Conservation (phyloP, 2,113 vertebrate genomes). For the Coptodon rendalli region DNA sequence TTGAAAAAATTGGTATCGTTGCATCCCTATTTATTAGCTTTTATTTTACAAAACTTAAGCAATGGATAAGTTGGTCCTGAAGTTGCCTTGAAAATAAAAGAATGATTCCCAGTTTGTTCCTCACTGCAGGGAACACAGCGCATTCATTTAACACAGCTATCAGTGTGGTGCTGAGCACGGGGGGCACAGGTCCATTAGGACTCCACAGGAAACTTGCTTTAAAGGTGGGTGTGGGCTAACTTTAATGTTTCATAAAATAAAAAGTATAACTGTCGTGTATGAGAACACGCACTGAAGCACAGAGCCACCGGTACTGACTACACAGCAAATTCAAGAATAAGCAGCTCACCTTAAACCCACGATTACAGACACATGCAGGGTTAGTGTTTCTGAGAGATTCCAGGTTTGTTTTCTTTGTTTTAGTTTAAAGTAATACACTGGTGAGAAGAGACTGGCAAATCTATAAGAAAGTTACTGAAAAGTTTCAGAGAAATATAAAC, state of each 20-base stretch:
- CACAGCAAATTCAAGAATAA: not conserved
- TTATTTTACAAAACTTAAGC: not conserved
- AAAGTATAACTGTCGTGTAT: not conserved
- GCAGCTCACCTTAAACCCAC: not conserved
- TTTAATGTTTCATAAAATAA: not conserved
- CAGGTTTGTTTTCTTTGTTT: not conserved
- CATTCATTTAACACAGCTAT: fast-evolving
- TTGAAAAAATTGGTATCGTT: too few species aligned
- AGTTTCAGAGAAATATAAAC: not conserved
- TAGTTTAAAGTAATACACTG: not conserved
- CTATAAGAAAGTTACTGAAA: fast-evolving
- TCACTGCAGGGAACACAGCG: not conserved
- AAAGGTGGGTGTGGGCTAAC: not conserved
- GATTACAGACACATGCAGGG: not conserved
- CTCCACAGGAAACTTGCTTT: not conserved
- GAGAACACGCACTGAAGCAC: not conserved
- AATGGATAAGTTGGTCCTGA: not conserved
- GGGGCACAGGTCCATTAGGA: not conserved
- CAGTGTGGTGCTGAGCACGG: not conserved
- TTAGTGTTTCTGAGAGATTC: fast-evolving
- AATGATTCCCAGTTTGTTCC: not conserved
- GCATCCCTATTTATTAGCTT: not conserved
- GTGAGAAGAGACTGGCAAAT: not conserved
- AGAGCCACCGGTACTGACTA: fast-evolving
- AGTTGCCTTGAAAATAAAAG: not conserved